Base-by-base conservation (phyloP, 2,113 vertebrate species). In the Lynx canadensis region DNA sequence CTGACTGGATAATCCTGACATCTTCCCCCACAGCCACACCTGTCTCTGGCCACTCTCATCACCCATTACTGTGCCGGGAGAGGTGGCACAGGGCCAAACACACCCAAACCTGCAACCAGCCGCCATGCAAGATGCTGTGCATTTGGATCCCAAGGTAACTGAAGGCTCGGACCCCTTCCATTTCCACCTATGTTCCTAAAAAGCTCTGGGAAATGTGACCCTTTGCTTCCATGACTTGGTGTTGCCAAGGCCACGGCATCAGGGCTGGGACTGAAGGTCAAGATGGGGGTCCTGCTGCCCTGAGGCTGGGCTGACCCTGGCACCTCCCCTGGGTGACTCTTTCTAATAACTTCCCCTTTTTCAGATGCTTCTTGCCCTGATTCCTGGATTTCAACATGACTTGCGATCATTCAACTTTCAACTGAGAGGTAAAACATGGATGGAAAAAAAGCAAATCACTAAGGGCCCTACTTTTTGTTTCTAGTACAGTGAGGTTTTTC, bases 271-370 rank as follows among this genome's bases (percentile, higher is more conserved):
- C 18, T 55, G 13, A 52, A 73, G 3, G 5, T 69, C 38, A n/a
- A 21, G 12, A 7, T 7, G 36, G 57, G 10, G 25, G 23, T 18
- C 0, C 1, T 7, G 29, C 23, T 21, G 3, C 8, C 29, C 38
- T 27, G 50, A 29, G 73, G 19, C 16, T 9, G 10, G 31, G 63
- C 66, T 13, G 18, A 15, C 31, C 23, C 89, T 5, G 1, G 3
- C 1, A 16, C 14, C 63, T 89, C 31, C 60, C 29, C 80, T 25
- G 14, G 18, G 8, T 52, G 73, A 2, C 45, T 45, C 31, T 83
- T 79, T 65, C 88, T 25, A 14, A 11, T 45, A 11, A 36, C 7
- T 93, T 68, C 31, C 83, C 18, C 60, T 36, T n/a, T 33, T 29
- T 55, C 14, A 21, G 25, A 50, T 12, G 31, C 5, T 21, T 10